Base-by-base conservation (phyloP, 2,113 vertebrate species). In the Leucopsar rothschildi region DNA sequence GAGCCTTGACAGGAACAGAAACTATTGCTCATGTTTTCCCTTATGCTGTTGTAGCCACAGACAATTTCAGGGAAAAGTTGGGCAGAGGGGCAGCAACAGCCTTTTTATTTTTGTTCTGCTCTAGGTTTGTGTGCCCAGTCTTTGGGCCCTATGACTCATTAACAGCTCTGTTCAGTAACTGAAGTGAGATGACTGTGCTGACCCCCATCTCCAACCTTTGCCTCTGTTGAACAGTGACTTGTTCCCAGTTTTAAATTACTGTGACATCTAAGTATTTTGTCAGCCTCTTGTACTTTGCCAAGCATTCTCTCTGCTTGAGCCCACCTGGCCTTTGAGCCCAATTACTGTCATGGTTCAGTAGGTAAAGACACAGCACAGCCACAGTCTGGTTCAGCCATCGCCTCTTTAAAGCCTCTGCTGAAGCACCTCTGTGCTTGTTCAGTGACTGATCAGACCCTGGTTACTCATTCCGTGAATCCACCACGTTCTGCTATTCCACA, bases 321-420 rank as follows among this genome's bases (percentile, higher is more conserved):
- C 29, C 22, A 18, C 28, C 55, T 21, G 56, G 86, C 50, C 50
- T 83, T 64, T 78, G 64, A 83, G 52, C 60, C 80, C 1, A 3
- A 21, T 40, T 47, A 23, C 55, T 53, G 37, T 33, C 71, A 31
- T 3, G 50, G 33, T 4, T 1, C 7, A 21, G 22, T 11, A 5
- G 25, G 29, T 28, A 23, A 28, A 56, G 50, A 45, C 29, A 16
- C 0, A 29, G 53, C 3, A 37, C 31, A 60, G 44, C 11, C 82
- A n/a, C 8, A 6, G 16, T 17, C 9, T 4, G 11, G 4, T 18
- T 63, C 40, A 60, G 45, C 15, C 50, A 50, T 1, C 1, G 2
- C 25, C 40, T 35, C 31, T 33, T 28, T 5, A 60, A 28, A 40
- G 35, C 29, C 16, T 22, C 15, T 3, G 28, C 53, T 37, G 28